phyloP scores from a whole-genome alignment of 1,140 invertebrate species.

The Orussus abietinus region DNA sequence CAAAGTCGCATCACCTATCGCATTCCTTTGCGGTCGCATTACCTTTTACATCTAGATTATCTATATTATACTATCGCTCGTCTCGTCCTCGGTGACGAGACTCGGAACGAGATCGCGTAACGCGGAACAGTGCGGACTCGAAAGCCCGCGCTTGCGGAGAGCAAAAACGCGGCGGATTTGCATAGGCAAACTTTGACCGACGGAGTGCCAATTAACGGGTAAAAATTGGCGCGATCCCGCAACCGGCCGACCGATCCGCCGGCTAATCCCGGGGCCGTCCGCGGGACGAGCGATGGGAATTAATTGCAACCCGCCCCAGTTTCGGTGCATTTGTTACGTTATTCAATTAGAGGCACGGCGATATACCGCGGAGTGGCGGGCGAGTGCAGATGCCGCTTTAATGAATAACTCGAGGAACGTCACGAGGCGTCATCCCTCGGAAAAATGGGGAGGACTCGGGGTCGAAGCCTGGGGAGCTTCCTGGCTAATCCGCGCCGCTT shows the following conservation, averaged over 20 bases:
- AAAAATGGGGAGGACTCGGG: conserved; percentile 12
- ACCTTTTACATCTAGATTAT: too few species aligned
- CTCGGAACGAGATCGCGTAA: too few species aligned
- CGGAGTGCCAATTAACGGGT: too few species aligned
- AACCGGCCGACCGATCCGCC: conserved; percentile 18
- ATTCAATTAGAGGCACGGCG: conserved; percentile 40
- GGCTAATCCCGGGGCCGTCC: conserved; percentile 23
- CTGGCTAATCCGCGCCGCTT: conserved; percentile 18
- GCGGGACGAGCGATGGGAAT: conserved; percentile 1
- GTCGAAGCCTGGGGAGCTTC: conserved; percentile 10
- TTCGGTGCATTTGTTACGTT: conserved; percentile 43
- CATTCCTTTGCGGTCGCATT: too few species aligned
- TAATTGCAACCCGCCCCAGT: conserved; percentile 6
- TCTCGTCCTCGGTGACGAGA: too few species aligned
- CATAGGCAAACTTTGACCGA: too few species aligned
- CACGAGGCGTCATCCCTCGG: conserved; percentile 40
- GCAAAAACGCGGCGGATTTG: too few species aligned
- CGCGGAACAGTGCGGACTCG: too few species aligned
- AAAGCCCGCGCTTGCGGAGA: too few species aligned
- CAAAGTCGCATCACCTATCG: too few species aligned
- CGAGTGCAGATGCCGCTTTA: conserved; percentile 43
- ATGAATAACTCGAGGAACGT: conserved; percentile 45
- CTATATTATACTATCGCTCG: too few species aligned
- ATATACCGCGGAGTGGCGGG: conserved; percentile 30
- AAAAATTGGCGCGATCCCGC: conserved; percentile 14